A percentile compares a stretch with the other conserved stretches of the same genome.
phyloP scores from a whole-genome alignment of 2,888 invertebrate genomes.

The Acanthoscelides obtectus region DNA sequence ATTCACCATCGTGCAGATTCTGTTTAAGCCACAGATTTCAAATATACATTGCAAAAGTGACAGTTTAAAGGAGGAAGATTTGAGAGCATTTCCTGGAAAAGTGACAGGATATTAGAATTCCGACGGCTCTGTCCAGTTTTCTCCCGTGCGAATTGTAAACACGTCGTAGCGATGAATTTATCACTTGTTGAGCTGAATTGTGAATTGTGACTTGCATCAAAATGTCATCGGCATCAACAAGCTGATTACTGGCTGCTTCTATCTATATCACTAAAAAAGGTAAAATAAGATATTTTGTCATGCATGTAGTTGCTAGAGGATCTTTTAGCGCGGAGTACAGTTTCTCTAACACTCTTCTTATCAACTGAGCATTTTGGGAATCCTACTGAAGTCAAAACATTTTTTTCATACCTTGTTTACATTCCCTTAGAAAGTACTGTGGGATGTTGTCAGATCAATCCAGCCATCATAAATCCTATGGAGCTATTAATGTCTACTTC shows the following conservation, averaged over 20 bases:
- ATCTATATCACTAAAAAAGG: neutral
- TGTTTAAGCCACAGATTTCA: too few species aligned
- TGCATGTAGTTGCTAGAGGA: too few species aligned
- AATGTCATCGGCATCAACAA: neutral
- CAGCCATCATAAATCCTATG: too few species aligned
- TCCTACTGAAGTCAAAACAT: too few species aligned
- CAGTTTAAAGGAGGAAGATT: neutral
- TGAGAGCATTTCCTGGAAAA: neutral
- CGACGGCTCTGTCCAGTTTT: neutral
- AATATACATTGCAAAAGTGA: neutral
- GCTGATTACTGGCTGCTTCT: neutral
- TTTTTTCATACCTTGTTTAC: too few species aligned
- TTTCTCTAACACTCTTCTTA: too few species aligned
- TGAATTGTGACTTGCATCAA: neutral
- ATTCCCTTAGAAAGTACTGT: too few species aligned
- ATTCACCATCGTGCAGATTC: neutral
- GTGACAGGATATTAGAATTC: neutral
- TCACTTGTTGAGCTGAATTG: neutral
- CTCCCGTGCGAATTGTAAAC: neutral
- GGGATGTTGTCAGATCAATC: too few species aligned
- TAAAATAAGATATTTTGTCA: neutral
- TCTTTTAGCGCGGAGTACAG: too few species aligned
- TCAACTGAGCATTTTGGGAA: too few species aligned
- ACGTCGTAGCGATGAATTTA: neutral
- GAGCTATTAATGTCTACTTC: too few species aligned